Evolutionary conservation across 1,140 invertebrate genomes (phyloP), one percentile per base, ranked within the genome.

Genomic region (Drosophila azteca): DNA sequence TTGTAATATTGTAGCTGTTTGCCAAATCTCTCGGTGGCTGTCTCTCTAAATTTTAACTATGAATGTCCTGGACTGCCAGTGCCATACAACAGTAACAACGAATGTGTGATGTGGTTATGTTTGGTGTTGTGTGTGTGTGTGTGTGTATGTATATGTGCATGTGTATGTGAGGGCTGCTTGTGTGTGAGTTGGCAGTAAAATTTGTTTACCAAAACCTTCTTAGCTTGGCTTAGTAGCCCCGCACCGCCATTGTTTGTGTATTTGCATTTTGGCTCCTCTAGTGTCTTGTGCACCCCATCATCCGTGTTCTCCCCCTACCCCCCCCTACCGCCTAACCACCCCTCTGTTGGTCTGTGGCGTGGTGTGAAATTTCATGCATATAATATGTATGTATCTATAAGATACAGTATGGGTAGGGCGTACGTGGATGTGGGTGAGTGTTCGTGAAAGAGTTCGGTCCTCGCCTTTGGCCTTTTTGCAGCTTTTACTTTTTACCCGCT

Each of bases 191-290:
- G 72, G 73, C 73, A 76, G 73, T 77, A 76, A 76, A 77, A 76
- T 87, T 79, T 87, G 83, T 87, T 88, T 87, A 88, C 83, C 75
- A 82, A 87, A 87, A 87, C 82, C 82, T 87, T 88, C 82, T 87
- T 87, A 87, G 82, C 83, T 87, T 87, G 83, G 82, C 82, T 87
- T 87, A 82, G 82, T 87, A 88, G 84, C 82, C 82, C 83, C 82
- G 71, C 69, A 79, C 77, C 63, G 66, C 71, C 82, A 88, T 87
- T 87, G 82, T 87, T 87, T 87, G 82, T 88, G 78, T 87, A 88
- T 85, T 85, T 87, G 82, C 69, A 87, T 87, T 88, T 82, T 35
- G 82, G 79, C 78, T 85, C 52, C 51, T 53, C 58, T 45, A 35
- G 48, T 39, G 59, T 20, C 61, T 54, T 52, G 51, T 65, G 52